These are phyloP conservation scores for Lamellibrachia satsuma DNA, from an alignment of 2,888 invertebrate genomes.

Conservation along the genomic window DNA sequence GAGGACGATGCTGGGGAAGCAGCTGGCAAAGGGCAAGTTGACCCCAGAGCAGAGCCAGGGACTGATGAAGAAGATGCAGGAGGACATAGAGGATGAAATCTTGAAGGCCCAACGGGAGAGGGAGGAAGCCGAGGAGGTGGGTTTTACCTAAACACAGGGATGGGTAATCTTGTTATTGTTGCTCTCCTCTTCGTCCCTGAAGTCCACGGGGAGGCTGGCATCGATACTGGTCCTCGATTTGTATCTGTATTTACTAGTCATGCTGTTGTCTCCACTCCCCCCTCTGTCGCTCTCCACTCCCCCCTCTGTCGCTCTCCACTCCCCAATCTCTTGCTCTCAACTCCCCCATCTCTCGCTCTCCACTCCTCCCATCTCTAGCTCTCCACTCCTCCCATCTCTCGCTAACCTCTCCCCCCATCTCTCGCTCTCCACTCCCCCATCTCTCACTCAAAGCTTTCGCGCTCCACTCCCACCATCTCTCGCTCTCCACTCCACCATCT, in stretches of 20 bases:
- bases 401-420: not conserved
- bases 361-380: not conserved
- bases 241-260: no score
- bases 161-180: no score
- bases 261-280: not conserved
- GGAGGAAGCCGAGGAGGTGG: slow-evolving; percentile 34
- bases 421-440: not conserved
- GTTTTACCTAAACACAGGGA: not conserved
- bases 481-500: not conserved
- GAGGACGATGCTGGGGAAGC: slow-evolving; percentile 36
- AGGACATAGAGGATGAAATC: slow-evolving; percentile 29
- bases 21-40: slow-evolving; percentile 37
- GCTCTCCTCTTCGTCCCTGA: no score
- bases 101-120: slow-evolving; percentile 26
- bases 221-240: no score
- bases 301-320: not conserved
- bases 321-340: not conserved
- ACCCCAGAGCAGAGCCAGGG: slow-evolving; percentile 33
- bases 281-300: not conserved
- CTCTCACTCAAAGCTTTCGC: not conserved
- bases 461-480: not conserved
- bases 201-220: no score
- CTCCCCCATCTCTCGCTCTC: not conserved
- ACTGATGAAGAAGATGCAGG: slow-evolving; percentile 33
- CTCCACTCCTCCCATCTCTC: not conserved